These are phyloP conservation scores for Poecilia wingei DNA, from an alignment of 2,797 vertebrate genomes.

Conservation along the genomic window DNA sequence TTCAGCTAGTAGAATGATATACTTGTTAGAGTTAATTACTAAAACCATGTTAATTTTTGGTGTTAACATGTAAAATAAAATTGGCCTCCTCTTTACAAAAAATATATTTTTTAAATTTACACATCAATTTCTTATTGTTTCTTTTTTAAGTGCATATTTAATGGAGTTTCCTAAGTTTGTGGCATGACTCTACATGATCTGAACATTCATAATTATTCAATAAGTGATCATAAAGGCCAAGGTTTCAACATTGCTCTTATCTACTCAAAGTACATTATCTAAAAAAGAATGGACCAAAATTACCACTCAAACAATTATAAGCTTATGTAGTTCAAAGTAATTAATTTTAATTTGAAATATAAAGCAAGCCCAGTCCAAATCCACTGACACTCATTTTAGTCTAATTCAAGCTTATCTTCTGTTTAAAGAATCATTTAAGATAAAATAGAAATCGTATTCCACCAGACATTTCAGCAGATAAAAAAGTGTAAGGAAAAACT, in stretches of 20 bases:
- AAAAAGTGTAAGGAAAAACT: not conserved
- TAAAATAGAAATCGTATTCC: not conserved
- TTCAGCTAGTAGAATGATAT: not conserved
- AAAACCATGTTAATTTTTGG: not conserved
- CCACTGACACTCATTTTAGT: not conserved
- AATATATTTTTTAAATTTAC: not conserved
- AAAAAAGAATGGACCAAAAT: not conserved
- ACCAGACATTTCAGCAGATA: not conserved
- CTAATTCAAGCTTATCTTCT: not conserved
- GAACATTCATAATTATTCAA: not conserved
- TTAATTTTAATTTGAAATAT: not conserved
- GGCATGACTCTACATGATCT: not conserved
- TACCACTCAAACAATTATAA: not conserved
- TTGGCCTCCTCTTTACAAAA: not conserved
- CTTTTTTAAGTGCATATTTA: not conserved
- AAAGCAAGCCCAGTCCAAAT: not conserved
- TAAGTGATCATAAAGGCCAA: not conserved
- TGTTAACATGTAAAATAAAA: not conserved
- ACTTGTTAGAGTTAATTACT: not conserved
- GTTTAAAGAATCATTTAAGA: not conserved
- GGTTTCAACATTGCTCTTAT: not conserved
- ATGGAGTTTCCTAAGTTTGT: not conserved
- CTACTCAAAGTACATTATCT: not conserved
- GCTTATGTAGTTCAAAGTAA: not conserved
- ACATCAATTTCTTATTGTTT: not conserved